phyloP scores from a whole-genome alignment of 2,888 invertebrate genomes.

The Lasius fuliginosus region DNA sequence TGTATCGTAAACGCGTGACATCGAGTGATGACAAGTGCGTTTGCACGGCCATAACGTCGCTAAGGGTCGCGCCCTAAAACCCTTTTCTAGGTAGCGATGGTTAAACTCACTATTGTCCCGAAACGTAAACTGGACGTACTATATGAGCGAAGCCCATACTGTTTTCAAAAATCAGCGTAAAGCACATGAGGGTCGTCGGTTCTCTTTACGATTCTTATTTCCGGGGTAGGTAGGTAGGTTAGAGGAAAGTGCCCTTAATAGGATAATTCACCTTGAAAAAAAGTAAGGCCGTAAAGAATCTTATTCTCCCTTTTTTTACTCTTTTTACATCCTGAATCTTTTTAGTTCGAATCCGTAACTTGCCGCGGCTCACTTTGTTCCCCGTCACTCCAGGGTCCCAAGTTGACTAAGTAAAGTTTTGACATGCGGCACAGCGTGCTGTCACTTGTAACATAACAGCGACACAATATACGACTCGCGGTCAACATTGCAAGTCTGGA shows the following conservation, averaged over 20 bases:
- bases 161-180: conserved; percentile 1
- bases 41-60: neutral
- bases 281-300: neutral
- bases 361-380: conserved; percentile 30
- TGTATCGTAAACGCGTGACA: neutral
- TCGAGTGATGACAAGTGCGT: conserved; percentile 44
- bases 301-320: conserved; percentile 6
- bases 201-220: conserved; percentile 31
- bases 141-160: conserved; percentile 2
- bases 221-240: conserved; percentile 18
- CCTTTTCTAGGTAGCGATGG: conserved; percentile 56
- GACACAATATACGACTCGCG: conserved; percentile 44
- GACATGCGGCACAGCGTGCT: conserved; percentile 47
- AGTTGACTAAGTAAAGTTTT: conserved; percentile 40
- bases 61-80: conserved; percentile 27
- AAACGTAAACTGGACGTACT: conserved; percentile 35
- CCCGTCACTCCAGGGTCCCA: neutral
- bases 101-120: conserved; percentile 10
- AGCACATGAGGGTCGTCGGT: neutral
- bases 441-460: conserved; percentile 34
- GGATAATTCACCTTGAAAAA: conserved; percentile 36
- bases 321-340: conserved; percentile 20
- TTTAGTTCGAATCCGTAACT: neutral
- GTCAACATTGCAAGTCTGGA: conserved; percentile 48
- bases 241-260: neutral